Percentiles rank a stretch among this genome's conserved stretches.
Evolutionary conservation across 1,140 invertebrate species (phyloP).

Genomic region (Theocolax elegans): DNA sequence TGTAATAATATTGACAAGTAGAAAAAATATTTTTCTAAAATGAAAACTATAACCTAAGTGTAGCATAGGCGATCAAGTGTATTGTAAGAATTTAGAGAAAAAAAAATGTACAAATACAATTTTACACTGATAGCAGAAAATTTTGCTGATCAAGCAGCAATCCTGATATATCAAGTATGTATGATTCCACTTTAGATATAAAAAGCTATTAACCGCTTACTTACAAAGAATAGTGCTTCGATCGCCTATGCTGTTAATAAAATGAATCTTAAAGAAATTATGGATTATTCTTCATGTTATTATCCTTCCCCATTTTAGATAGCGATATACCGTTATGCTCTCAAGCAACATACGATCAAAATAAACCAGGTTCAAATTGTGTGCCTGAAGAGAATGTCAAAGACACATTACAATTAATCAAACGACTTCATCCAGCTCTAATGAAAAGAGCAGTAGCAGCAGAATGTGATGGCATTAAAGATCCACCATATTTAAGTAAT

Average conservation of each 20-base stretch:
- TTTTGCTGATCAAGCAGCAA: conserved; percentile 17
- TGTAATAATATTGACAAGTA: neutral
- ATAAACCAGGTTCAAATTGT: conserved; percentile 71
- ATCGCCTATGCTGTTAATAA: conserved; percentile 35
- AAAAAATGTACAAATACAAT: conserved; percentile 18
- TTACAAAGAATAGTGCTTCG: conserved; percentile 12
- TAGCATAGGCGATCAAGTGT: conserved; percentile 25
- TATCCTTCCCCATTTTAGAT: conserved; percentile 57
- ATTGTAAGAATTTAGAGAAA: no score
- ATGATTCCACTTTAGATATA: conserved; percentile 16
- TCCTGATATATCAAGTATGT: conserved; percentile 12
- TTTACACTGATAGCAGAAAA: conserved; percentile 22
- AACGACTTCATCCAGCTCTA: conserved; percentile 71
- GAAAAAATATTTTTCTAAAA: conserved; percentile 8
- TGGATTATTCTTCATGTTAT: conserved; percentile 46
- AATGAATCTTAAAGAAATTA: conserved; percentile 36
- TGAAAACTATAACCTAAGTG: neutral
- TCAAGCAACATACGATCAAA: conserved; percentile 57
- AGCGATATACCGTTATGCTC: conserved; percentile 72
- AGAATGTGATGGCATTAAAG: conserved; percentile 69
- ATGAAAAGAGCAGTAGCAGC: conserved; percentile 68
- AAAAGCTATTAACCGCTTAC: conserved; percentile 33
- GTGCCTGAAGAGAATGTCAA: conserved; percentile 70
- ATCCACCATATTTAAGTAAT: conserved; percentile 70
- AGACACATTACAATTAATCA: conserved; percentile 71